Evolutionary conservation across 2,113 vertebrate species (phyloP), one percentile per base, ranked within the genome.

Genomic region (Oreocharis arfaki): DNA sequence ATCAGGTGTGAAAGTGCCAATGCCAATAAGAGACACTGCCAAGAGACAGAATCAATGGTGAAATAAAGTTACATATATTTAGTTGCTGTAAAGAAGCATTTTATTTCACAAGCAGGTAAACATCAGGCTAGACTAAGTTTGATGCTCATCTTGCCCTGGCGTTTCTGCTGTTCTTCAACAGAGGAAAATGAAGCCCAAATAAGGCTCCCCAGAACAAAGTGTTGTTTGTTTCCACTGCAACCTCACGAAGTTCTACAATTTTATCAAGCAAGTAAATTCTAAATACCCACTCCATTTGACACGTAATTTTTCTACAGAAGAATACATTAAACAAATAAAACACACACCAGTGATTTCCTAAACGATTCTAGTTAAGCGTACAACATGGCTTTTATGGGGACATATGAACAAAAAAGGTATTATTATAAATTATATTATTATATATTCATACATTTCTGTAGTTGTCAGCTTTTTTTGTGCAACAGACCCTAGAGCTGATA

Each of bases 251-350:
- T 70, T 81, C 68, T 78, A 44, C 47, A 81, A 70, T 69, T 76
- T 41, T 70, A 80, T 18, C 3, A 1, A 79, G n/a, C 35, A 71
- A 65, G 59, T 77, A 81, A 92, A 81, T 77, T 63, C 76, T 81
- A 84, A 96, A 89, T 64, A 81, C 22, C 22, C 57, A 55, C 60
- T 85, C 19, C 42, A 67, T 67, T 75, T 78, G 65, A 84, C 56
- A 87, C 77, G 86, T 41, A 32, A 64, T 78, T 87, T 87, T 78
- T 81, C 73, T 64, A 56, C 46, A 96, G 63, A 39, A 94, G 42
- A 77, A 81, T 63, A 78, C n/a, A 89, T 91, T 30, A 92, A 87
- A 87, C 39, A 78, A 95, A 44, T 92, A 92, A 89, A 65, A 82
- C 47, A 91, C 24, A 60, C 44, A 71, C 8, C 49, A 86, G 24